A percentile compares a stretch with the other conserved stretches of the same genome.
phyloP scores from a whole-genome alignment of 2,888 invertebrate genomes.

The Villa cingulata region DNA sequence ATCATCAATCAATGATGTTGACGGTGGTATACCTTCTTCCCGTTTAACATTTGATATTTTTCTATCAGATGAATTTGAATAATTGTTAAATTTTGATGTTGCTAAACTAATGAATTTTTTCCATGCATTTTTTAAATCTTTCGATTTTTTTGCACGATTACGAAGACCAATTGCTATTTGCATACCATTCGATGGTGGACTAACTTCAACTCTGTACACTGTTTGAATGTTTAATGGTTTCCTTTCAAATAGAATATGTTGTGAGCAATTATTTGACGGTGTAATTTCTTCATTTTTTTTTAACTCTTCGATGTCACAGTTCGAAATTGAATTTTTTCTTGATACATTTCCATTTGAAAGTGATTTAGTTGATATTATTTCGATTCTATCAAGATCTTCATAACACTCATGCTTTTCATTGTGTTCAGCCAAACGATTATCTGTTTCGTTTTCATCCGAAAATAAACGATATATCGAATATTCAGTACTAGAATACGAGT shows the following conservation, averaged over 20 bases:
- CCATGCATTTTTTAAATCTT: conserved; percentile 37
- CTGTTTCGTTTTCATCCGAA: background rate
- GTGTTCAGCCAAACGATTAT: background rate
- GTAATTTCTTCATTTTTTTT: conserved; percentile 12
- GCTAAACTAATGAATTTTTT: conserved; percentile 35
- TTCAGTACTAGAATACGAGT: background rate
- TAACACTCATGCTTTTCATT: background rate
- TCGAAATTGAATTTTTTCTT: background rate
- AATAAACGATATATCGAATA: background rate
- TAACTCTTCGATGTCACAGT: background rate
- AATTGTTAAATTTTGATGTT: conserved; percentile 29
- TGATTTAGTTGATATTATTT: conserved; percentile 31
- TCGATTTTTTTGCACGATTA: conserved; percentile 35
- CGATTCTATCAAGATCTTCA: conserved; percentile 28
- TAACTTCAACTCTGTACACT: conserved; percentile 34
- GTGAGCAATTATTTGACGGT: background rate
- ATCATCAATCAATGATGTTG: conserved; percentile 28
- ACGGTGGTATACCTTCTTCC: conserved; percentile 33
- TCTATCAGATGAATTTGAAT: background rate
- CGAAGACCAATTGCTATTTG: conserved; percentile 35
- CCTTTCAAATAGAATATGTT: conserved; percentile 1
- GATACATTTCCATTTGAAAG: conserved; percentile 19
- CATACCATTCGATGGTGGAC: conserved; percentile 33
- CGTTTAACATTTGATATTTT: conserved; percentile 2
- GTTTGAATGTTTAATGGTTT: conserved; percentile 24